Base-by-base conservation (phyloP, 2,113 vertebrate species). In the Panthera uncia region DNA sequence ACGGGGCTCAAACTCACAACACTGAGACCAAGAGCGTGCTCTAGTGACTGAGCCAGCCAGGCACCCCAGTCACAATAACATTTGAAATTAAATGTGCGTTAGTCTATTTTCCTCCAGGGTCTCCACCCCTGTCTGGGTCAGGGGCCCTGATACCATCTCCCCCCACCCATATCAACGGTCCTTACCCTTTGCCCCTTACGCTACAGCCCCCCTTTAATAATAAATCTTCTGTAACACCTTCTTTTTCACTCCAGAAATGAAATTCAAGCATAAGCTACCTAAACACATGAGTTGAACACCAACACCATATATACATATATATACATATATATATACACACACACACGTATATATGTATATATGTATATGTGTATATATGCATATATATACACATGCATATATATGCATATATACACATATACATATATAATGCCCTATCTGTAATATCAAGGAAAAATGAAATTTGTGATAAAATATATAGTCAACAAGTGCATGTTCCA, bases 361-460 rank as follows among this genome's bases (percentile, higher is more conserved):
- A 50, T 50, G 0, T 50, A 1, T 45, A 1, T 45, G 1, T 45
- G 4, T 50, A 50, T 50, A 50, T 50, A 13, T 13, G 12, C 2
- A 13, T 48, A 48, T 48, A 48, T 48, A 48, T 48, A 18, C 16
- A 38, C 1, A 1, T 38, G 38, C 1, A 38, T 48, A 48, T 48
- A 48, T 48, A 11, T 50, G 48, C 10, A 48, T 50, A 50, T 50
- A 50, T 50, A 50, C 3, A 57, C 18, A 45, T 45, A 9, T 45
- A 45, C 45, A 45, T 45, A 45, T 15, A 27, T 21, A 52, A 45
- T 9, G 33, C 7, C 19, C 14, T 74, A 18, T 25, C 41, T 78
- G 38, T 36, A 68, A 65, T 15, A 36, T 9, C 55, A 83, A 82
- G 10, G 13, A 50, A 55, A 86, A 84, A 15, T 31, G 13, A 88